phyloP scores from a whole-genome alignment of 1,140 invertebrate species.

The Lepidurus packardi region DNA sequence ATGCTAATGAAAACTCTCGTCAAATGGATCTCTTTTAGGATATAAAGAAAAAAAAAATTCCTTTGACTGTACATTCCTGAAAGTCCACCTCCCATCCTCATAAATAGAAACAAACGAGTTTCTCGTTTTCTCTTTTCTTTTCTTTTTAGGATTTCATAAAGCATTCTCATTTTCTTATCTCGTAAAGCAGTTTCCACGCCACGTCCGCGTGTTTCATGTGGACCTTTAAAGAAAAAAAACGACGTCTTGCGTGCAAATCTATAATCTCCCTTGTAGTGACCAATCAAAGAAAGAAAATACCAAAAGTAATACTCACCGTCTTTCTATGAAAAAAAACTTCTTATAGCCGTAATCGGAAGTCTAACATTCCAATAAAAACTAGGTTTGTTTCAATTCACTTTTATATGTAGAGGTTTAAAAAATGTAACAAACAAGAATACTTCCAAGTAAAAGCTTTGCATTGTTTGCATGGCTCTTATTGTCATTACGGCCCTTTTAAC shows the following conservation, averaged over 20 bases:
- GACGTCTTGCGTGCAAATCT: not conserved
- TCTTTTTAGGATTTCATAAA: not conserved
- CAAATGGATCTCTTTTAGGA: not conserved
- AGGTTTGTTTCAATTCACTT: too few species aligned
- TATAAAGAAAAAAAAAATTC: not conserved
- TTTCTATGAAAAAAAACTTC: too few species aligned
- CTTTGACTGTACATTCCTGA: not conserved
- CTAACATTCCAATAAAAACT: too few species aligned
- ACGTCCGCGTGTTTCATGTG: not conserved
- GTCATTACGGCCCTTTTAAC: too few species aligned
- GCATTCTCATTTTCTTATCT: not conserved
- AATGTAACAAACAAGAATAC: too few species aligned
- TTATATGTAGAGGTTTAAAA: too few species aligned
- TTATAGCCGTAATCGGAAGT: too few species aligned
- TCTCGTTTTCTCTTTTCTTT: not conserved
- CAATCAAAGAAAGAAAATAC: conserved; percentile 1
- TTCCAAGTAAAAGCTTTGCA: too few species aligned
- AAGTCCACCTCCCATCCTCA: not conserved
- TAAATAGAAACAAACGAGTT: not conserved
- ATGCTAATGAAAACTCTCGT: too few species aligned
- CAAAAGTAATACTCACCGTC: not conserved
- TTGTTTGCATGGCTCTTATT: too few species aligned
- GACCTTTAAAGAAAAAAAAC: not conserved
- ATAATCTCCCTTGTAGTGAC: conserved; percentile 2
- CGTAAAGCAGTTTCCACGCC: not conserved